phyloP scores from a whole-genome alignment of 1,140 invertebrate genomes.

The Ditylenchus dipsaci region DNA sequence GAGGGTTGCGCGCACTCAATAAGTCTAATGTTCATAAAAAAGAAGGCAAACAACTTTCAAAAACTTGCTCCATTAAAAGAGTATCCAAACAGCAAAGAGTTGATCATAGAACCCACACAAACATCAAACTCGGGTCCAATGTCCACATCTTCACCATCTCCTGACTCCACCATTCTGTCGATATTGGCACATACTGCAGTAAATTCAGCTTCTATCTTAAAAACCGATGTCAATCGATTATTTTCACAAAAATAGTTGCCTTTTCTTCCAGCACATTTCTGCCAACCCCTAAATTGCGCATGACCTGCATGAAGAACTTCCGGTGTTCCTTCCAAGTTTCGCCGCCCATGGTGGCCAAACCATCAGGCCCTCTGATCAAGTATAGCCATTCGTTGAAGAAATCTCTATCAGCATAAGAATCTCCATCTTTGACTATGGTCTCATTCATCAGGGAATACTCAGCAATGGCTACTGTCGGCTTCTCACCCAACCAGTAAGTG shows the following conservation, averaged over 20 bases:
- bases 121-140: conserved; percentile 1
- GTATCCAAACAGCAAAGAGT: conserved; percentile 10
- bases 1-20: no score
- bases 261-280: conserved; percentile 2
- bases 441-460: conserved; percentile 20
- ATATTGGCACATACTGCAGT: neutral
- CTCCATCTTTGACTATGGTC: conserved; percentile 25
- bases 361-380: no score
- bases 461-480: conserved; percentile 10
- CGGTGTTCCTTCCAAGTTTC: neutral
- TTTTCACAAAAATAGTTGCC: neutral
- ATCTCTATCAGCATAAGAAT: neutral
- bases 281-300: neutral
- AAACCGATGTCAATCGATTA: neutral
- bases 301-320: neutral
- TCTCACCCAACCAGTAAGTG: conserved; percentile 20
- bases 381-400: no score
- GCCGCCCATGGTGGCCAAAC: neutral
- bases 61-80: conserved; percentile 1
- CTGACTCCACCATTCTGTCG: neutral
- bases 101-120: conserved; percentile 10
- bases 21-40: no score
- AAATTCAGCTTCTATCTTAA: conserved; percentile 1
- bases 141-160: neutral
- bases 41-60: no score